A percentile compares a stretch with the other conserved stretches of the same genome.
Evolutionary conservation across 2,113 vertebrate species (phyloP).

Genomic region (Urocolius indicus): DNA sequence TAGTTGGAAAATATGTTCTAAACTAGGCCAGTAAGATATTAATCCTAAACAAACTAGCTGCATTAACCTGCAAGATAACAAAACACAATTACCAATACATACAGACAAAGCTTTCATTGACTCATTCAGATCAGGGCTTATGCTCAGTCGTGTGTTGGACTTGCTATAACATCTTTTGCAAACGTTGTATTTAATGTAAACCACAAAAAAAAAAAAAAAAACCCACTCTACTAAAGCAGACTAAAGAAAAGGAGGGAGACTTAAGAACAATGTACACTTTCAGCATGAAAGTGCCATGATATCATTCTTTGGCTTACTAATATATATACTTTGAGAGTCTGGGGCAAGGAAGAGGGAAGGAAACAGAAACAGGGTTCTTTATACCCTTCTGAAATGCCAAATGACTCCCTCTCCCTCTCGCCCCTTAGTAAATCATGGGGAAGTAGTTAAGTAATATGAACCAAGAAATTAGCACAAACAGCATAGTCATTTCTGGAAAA

Average conservation of each 20-base stretch:
- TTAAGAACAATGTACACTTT: constrained; percentile 52
- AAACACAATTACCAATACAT: background rate
- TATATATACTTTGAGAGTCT: background rate
- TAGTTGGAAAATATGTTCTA: background rate
- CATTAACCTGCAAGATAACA: background rate
- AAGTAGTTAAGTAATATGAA: constrained; percentile 6
- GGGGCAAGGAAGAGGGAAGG: background rate
- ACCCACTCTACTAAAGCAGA: background rate
- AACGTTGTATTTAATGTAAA: background rate
- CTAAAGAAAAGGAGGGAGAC: background rate
- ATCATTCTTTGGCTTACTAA: constrained; percentile 39
- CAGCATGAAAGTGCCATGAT: constrained; percentile 45
- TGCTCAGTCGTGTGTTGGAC: background rate
- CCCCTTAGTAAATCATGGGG: constrained; percentile 13
- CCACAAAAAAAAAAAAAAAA: background rate
- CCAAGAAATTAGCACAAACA: constrained; percentile 20
- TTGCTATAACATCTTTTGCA: background rate
- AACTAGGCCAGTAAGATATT: background rate
- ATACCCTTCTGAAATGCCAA: background rate
- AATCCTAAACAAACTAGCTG: background rate
- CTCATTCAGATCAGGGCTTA: background rate
- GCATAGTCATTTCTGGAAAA: background rate
- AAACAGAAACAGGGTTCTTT: constrained; percentile 42
- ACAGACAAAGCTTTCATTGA: background rate
- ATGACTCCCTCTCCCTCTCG: background rate